A percentile compares a stretch with the other conserved stretches of the same genome.
Evolutionary conservation across 2,113 vertebrate species (phyloP).

Genomic region (Ahaetulla prasina): DNA sequence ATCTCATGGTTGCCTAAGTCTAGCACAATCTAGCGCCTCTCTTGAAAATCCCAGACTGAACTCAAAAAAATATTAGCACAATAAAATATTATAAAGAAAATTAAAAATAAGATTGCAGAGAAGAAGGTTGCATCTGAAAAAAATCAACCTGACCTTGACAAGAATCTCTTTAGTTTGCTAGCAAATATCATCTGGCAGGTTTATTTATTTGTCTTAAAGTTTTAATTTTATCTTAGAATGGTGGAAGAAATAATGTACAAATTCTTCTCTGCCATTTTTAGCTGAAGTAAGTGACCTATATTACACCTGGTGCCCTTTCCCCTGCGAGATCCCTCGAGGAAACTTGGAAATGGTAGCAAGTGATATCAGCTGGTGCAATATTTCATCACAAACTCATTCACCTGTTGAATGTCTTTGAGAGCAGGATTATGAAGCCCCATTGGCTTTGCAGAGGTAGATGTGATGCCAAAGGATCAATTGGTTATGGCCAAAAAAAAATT

Average conservation of each 20-base stretch:
- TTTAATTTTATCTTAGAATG: neutral
- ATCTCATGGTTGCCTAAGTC: neutral
- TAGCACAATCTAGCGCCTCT: neutral
- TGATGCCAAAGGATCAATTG: neutral
- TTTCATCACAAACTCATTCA: constrained; percentile 21
- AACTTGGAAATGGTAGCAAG: neutral
- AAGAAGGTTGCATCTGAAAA: neutral
- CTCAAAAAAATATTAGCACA: neutral
- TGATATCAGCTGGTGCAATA: constrained; percentile 2
- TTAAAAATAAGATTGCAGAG: constrained; percentile 10
- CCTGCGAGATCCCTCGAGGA: fast-evolving
- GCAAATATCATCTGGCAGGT: fast-evolving
- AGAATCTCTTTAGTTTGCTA: fast-evolving
- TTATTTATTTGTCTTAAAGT: neutral
- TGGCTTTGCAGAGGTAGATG: fast-evolving
- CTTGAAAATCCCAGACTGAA: neutral
- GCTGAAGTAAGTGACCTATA: neutral
- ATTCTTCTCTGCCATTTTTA: constrained; percentile 14
- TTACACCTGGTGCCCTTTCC: neutral
- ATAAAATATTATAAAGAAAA: constrained; percentile 1
- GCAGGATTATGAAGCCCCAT: neutral
- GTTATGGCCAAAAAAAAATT: neutral
- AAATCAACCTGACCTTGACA: neutral
- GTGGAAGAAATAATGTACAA: neutral
- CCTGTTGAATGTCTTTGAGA: neutral